phyloP scores from a whole-genome alignment of 1,140 invertebrate species.

The Leptinotarsa lineolata region DNA sequence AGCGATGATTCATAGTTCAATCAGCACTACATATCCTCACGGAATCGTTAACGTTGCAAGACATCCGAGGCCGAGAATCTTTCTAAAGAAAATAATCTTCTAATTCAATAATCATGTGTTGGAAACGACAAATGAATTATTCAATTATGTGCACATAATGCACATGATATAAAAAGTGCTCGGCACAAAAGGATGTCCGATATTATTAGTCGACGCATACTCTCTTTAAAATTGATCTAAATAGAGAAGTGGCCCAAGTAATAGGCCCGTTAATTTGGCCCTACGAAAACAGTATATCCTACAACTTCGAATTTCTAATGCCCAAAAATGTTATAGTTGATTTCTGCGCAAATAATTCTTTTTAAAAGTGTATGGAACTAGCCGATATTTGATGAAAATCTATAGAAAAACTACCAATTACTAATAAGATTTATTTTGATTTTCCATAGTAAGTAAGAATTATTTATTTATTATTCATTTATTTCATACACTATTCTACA shows the following conservation, averaged over 20 bases:
- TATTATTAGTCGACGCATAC: slow-evolving; percentile 15
- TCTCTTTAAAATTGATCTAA: not conserved
- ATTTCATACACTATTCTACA: no score
- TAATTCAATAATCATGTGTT: slow-evolving; percentile 11
- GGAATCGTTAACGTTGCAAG: not conserved
- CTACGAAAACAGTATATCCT: no score
- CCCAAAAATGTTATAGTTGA: no score
- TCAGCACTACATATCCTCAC: not conserved
- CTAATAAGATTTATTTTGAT: no score
- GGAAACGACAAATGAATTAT: slow-evolving; percentile 14
- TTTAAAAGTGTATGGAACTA: no score
- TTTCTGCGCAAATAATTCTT: no score
- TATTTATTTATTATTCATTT: no score
- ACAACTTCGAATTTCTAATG: no score
- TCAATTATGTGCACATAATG: slow-evolving; percentile 16
- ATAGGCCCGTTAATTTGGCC: not conserved
- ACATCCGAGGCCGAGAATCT: slow-evolving; percentile 2
- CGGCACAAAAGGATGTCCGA: slow-evolving; percentile 16
- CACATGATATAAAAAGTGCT: slow-evolving; percentile 9
- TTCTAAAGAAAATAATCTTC: slow-evolving; percentile 8
- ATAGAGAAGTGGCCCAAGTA: not conserved
- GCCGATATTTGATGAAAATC: no score
- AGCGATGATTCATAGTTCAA: no score
- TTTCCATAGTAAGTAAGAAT: no score
- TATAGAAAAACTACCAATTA: no score